These are phyloP conservation scores for Ifrita kowaldi DNA, from an alignment of 2,113 vertebrate genomes.

Conservation along the genomic window DNA sequence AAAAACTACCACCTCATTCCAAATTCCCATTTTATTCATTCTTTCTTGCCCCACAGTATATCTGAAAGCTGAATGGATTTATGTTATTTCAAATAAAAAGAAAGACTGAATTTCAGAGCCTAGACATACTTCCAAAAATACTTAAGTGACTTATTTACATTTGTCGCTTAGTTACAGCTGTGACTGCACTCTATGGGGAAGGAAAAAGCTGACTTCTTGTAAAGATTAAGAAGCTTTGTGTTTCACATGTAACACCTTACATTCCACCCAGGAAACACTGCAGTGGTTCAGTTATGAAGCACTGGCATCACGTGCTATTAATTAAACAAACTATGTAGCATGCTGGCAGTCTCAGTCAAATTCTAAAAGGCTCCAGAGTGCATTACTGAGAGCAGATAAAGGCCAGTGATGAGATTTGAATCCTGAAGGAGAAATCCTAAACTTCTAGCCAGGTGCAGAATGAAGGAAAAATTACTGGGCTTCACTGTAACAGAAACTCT, in stretches of 20 bases:
- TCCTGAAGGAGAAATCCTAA: not conserved
- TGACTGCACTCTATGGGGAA: not conserved
- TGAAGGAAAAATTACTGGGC: not conserved
- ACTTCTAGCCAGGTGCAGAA: not conserved
- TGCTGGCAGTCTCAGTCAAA: not conserved
- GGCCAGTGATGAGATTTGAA: not conserved
- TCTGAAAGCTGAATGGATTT: not conserved
- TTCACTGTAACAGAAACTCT: not conserved
- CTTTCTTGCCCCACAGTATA: not conserved
- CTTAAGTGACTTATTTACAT: not conserved
- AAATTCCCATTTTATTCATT: not conserved
- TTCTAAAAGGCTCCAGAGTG: not conserved
- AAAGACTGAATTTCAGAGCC: slow-evolving; percentile 16
- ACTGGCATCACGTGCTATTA: not conserved
- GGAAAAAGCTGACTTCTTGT: not conserved
- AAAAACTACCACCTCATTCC: not conserved
- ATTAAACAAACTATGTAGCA: not conserved
- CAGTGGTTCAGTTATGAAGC: not conserved
- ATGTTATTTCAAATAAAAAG: slow-evolving; percentile 2
- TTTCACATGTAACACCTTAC: not conserved
- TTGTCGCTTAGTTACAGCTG: not conserved
- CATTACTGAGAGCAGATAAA: not conserved
- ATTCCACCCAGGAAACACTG: slow-evolving; percentile 9
- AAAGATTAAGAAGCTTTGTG: not conserved
- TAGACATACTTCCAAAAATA: slow-evolving; percentile 18